Evolutionary conservation across 2,113 vertebrate species (phyloP), one percentile per base, ranked within the genome.

Genomic region (Myrmophylax atrothorax): DNA sequence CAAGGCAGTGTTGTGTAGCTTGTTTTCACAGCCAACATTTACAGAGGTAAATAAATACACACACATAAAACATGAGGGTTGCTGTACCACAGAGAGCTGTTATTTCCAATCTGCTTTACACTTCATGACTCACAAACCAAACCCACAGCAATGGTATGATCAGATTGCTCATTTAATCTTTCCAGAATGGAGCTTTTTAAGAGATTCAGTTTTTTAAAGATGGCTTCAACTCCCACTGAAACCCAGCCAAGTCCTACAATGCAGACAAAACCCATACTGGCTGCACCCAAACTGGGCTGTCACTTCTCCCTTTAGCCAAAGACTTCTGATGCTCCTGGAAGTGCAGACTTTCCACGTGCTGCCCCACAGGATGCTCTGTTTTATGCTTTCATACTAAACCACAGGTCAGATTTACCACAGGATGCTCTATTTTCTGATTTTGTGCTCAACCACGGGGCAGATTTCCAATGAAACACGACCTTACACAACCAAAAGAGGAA

Each of bases 121-220:
- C 42, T 56, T 18, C 31, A 42, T 37, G 29, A 80, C 33, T 94
- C 59, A 74, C 70, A 84, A 67, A 58, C 17, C 18, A 49, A 78
- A 84, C 66, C 9, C 78, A 67, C n/a, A 60, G 83, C 59, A 84
- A n/a, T 8, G 38, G 33, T 28, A 62, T 1, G 24, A 69, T 83
- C 82, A 79, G 78, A 90, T 73, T 93, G 90, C 87, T 96, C 91
- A 88, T 63, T 90, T 91, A 38, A 83, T 80, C 58, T 60, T 52
- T 44, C 18, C 38, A 55, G 82, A 91, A 77, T 1, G 10, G 46
- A 90, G 85, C 47, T 70, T 74, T 73, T 88, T 23, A 80, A 84
- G 69, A 68, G 31, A 84, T 49, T 50, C 68, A 3, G 6, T 25
- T 66, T 84, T 84, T 88, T 62, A 90, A 93, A 89, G 59, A 91